phyloP scores from a whole-genome alignment of 2,113 vertebrate species.

The Fulica atra region DNA sequence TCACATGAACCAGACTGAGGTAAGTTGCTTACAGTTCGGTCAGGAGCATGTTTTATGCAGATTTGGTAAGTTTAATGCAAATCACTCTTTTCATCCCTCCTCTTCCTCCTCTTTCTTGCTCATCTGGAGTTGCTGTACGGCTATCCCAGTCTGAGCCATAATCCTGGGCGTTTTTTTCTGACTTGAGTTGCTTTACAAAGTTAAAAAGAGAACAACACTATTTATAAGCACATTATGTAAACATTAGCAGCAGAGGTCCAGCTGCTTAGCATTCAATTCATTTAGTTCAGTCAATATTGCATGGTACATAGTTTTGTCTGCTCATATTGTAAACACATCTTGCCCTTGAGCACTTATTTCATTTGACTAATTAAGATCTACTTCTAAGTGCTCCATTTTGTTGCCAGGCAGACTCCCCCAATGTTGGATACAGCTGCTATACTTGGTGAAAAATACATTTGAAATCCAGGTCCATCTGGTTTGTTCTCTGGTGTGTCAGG shows the following conservation, averaged over 20 bases:
- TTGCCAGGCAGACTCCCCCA: not conserved
- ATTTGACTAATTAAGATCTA: constrained; percentile 55
- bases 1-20: not conserved
- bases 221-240: constrained; percentile 51
- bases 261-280: constrained; percentile 48
- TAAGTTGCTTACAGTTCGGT: not conserved
- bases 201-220: constrained; percentile 25
- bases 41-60: not conserved
- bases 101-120: not conserved
- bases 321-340: constrained; percentile 9
- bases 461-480: constrained; percentile 13
- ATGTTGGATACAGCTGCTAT: constrained; percentile 17
- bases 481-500: not conserved
- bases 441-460: not conserved
- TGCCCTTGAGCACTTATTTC: constrained; percentile 53
- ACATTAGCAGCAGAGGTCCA: constrained; percentile 42
- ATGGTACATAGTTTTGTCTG: constrained; percentile 51
- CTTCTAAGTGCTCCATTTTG: constrained; percentile 27
- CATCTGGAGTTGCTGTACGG: not conserved
- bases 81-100: not conserved
- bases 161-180: not conserved
- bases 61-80: not conserved
- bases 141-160: not conserved
- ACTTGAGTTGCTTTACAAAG: constrained; percentile 4
- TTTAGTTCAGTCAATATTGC: constrained; percentile 62